A percentile compares a stretch with the other conserved stretches of the same genome.
phyloP scores from a whole-genome alignment of 2,797 vertebrate genomes.

The Dendrocincla fuliginosa region DNA sequence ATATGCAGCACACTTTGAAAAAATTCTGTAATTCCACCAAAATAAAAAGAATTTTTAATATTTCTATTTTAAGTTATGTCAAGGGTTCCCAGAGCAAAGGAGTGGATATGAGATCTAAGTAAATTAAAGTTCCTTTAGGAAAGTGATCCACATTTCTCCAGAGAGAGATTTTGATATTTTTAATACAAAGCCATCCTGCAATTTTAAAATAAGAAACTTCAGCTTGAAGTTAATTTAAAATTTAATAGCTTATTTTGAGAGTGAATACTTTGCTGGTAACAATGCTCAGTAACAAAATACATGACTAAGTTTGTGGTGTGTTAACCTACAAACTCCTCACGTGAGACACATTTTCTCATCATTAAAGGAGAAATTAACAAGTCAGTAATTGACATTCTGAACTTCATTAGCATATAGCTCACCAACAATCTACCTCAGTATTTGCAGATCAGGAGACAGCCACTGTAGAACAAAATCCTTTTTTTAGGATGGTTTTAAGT shows the following conservation, averaged over 20 bases:
- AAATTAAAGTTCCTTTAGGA: conserved; percentile 6
- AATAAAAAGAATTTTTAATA: not conserved
- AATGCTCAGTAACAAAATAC: not conserved
- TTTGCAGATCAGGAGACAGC: not conserved
- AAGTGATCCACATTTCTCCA: not conserved
- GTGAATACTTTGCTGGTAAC: not conserved
- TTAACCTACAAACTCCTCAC: not conserved
- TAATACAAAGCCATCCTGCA: not conserved
- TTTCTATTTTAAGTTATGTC: not conserved
- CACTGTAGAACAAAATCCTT: not conserved
- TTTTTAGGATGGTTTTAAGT: not conserved
- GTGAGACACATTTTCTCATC: not conserved
- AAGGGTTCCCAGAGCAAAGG: not conserved
- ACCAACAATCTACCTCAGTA: not conserved
- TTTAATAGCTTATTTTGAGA: conserved; percentile 1
- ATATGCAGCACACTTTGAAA: not conserved
- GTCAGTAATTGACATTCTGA: not conserved
- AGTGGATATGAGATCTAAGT: not conserved
- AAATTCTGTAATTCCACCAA: not conserved
- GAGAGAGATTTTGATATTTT: not conserved
- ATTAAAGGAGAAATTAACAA: conserved; percentile 29
- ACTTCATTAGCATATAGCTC: not conserved
- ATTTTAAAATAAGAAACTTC: not conserved
- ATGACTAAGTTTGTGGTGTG: not conserved
- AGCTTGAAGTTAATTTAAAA: not conserved